Conservation (phyloP, 1,140 invertebrate genomes). For the Yoshiicerus persimilis region DNA sequence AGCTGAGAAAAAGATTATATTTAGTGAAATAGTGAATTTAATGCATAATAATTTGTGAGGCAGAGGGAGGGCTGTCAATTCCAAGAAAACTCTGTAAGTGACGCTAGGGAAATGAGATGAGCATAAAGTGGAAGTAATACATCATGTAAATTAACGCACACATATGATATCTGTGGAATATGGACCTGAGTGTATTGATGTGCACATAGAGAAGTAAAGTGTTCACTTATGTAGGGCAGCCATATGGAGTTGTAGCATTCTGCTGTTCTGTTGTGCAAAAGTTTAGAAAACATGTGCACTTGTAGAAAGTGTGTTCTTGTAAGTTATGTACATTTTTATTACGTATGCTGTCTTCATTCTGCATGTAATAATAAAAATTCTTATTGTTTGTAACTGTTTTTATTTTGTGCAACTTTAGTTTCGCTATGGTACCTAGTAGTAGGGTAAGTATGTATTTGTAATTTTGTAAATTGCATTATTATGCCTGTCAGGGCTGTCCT, state of each 20-base stretch:
- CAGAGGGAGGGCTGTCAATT: background rate
- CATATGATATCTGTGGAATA: background rate
- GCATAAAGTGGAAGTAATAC: background rate
- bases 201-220: background rate
- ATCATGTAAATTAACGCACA: background rate
- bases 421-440: background rate
- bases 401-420: background rate
- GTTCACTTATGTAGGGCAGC: background rate
- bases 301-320: background rate
- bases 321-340: background rate
- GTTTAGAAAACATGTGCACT: background rate
- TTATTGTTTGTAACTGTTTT: background rate
- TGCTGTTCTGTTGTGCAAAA: background rate
- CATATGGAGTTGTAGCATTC: background rate
- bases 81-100: background rate
- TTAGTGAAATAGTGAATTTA: background rate
- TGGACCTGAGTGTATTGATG: background rate
- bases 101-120: background rate
- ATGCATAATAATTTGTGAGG: background rate
- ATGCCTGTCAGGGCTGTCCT: background rate
- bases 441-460: background rate
- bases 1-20: background rate
- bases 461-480: background rate
- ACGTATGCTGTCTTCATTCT: background rate
- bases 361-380: background rate